phyloP scores from a whole-genome alignment of 2,797 vertebrate species.

The Platyrinchus mystaceus region DNA sequence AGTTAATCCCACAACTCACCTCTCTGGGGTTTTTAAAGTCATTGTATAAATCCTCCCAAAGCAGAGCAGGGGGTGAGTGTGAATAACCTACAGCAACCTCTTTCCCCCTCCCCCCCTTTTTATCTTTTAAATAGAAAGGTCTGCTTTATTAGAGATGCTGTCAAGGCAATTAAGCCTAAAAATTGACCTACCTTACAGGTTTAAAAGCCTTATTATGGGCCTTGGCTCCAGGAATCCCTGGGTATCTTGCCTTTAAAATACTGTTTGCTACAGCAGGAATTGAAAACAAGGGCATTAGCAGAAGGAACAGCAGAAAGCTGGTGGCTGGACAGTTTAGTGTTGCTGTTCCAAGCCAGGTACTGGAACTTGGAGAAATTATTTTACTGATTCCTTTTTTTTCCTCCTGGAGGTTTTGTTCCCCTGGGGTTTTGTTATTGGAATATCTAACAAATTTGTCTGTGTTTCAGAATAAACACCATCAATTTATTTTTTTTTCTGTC shows the following conservation, averaged over 20 bases:
- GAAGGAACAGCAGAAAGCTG: not conserved
- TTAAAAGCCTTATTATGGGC: constrained; percentile 36
- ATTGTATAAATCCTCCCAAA: not conserved
- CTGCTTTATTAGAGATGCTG: not conserved
- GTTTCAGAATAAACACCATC: not conserved
- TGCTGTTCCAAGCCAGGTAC: not conserved
- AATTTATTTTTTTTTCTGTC: not conserved
- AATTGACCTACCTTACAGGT: constrained; percentile 12
- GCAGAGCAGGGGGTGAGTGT: not conserved
- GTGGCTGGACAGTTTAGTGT: not conserved
- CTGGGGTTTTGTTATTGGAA: not conserved
- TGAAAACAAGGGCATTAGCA: not conserved
- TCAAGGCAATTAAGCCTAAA: constrained; percentile 39
- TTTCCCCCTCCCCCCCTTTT: accelerated
- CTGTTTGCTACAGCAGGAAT: not conserved
- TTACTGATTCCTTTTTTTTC: not conserved
- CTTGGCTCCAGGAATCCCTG: constrained; percentile 21
- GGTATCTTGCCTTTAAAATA: constrained; percentile 28
- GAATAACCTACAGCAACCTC: not conserved
- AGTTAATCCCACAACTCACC: not conserved
- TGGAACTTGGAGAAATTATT: not conserved
- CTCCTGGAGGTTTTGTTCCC: not conserved
- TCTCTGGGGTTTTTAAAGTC: not conserved
- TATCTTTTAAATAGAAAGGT: not conserved
- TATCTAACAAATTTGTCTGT: not conserved